Conservation (phyloP, 2,797 vertebrate genomes). For the Rhabdomys pumilio region DNA sequence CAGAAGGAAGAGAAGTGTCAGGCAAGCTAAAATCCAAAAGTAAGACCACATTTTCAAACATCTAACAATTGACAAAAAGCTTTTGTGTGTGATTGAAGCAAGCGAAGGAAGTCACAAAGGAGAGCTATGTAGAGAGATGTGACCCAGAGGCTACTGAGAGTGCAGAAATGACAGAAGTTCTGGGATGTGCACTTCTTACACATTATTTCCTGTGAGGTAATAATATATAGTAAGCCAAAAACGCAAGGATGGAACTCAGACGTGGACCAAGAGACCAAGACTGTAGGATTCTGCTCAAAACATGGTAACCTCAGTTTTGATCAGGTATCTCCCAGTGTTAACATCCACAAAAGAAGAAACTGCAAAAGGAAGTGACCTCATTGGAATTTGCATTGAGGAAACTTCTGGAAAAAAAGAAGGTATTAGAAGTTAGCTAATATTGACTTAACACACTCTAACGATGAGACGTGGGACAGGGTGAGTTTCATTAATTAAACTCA, state of each 20-base stretch:
- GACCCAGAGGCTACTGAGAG: not conserved
- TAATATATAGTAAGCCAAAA: not conserved
- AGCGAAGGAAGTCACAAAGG: not conserved
- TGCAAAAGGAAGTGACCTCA: not conserved
- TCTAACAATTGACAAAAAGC: slow-evolving; percentile 50
- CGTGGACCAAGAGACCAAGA: not conserved
- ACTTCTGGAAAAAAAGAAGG: not conserved
- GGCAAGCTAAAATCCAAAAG: not conserved
- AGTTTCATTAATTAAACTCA: slow-evolving; percentile 63
- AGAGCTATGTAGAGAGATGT: not conserved
- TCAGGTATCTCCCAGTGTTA: not conserved
- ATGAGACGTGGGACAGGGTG: not conserved
- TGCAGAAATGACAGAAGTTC: not conserved
- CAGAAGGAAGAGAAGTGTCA: not conserved
- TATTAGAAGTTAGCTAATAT: slow-evolving; percentile 28
- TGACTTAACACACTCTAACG: slow-evolving; percentile 44
- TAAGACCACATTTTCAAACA: slow-evolving; percentile 47
- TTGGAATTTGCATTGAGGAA: not conserved
- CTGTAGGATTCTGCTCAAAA: not conserved
- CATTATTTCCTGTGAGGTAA: slow-evolving; percentile 19
- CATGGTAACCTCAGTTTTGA: slow-evolving; percentile 17
- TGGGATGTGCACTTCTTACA: not conserved
- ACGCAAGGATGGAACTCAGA: not conserved
- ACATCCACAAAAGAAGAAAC: slow-evolving; percentile 31
- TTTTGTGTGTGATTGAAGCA: not conserved